phyloP scores from a whole-genome alignment of 2,888 invertebrate species.

The Tricholauxania praeusta region DNA sequence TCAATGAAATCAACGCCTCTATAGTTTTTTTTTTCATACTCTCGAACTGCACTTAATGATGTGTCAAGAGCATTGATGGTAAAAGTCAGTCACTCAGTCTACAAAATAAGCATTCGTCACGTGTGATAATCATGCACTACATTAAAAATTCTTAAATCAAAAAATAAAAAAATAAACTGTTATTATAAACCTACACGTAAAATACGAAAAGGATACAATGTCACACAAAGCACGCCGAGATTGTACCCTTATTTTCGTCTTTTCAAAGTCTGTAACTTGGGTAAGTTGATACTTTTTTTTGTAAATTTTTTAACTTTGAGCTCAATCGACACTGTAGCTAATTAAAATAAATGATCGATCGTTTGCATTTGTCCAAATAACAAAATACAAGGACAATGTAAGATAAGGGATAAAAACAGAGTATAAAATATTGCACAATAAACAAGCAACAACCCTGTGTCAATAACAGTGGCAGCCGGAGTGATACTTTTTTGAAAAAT shows the following conservation, averaged over 20 bases:
- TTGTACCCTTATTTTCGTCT: no score
- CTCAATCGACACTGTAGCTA: slow-evolving; percentile 50
- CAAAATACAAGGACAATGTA: neutral
- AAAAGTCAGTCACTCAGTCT: slow-evolving; percentile 7
- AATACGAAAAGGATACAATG: slow-evolving; percentile 3
- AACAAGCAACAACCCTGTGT: neutral
- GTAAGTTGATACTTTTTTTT: slow-evolving; percentile 18
- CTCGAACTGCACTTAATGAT: slow-evolving; percentile 35
- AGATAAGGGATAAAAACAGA: slow-evolving; percentile 12
- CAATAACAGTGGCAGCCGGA: neutral
- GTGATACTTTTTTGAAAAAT: neutral
- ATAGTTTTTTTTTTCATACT: slow-evolving; percentile 4
- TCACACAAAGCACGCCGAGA: neutral
- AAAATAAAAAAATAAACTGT: slow-evolving; percentile 35
- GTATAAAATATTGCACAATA: neutral
- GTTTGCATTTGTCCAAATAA: slow-evolving; percentile 38
- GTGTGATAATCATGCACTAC: slow-evolving; percentile 41
- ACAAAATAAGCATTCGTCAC: slow-evolving; percentile 44
- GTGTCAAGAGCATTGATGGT: slow-evolving; percentile 41
- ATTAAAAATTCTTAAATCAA: slow-evolving; percentile 29
- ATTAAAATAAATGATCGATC: slow-evolving; percentile 54
- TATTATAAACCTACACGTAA: slow-evolving; percentile 12
- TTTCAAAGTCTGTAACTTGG: slow-evolving; percentile 4
- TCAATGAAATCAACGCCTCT: neutral
- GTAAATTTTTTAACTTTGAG: neutral